Evolutionary conservation across 2,797 vertebrate genomes (phyloP), one percentile per base, ranked within the genome.

Genomic region (Peromyscus aztecus): DNA sequence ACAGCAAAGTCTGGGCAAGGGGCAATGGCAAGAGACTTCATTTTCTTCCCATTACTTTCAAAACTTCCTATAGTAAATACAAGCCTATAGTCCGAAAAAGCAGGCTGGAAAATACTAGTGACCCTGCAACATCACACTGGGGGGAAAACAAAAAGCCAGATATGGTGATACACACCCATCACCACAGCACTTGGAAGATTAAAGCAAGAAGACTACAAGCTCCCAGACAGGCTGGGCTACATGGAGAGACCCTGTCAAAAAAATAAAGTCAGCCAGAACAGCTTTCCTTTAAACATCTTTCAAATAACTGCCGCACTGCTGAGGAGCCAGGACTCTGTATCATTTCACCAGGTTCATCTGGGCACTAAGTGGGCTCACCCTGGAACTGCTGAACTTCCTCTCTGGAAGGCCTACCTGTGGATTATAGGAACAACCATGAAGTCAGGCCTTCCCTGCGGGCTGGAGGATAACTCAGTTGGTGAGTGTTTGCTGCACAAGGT

Each of bases 11-110:
- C 84, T 9, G 12, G 31, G 21, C 46, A 46, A 34, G 24, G 21
- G 4, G 6, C 31, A 23, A 0, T 1, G 34, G 21, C 13, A 1
- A 24, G 78, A 4, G 24, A 46, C 29, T n/a, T 29, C 0, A 21
- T 4, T 24, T 34, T 52, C 55, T 43, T 49, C 59, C 6, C 0
- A 6, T 34, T 55, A 59, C 73, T 65, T 86, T 57, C 23, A 37
- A 81, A 55, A 63, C 75, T 46, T 87, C 57, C 57, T 37, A 34
- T 2, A 34, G 13, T 27, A 21, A 86, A 13, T 17, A 59, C 6
- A 49, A 90, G 23, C 21, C 61, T 17, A 59, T 11, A n/a, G 52
- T 3, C 67, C 23, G 21, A 92, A 89, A 85, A 82, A 52, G 24
- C 31, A 21, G 4, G 10, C 12, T 52, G 6, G 10, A 75, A 69